Base-by-base conservation (phyloP, 2,113 vertebrate species). In the Ammospiza caudacuta region DNA sequence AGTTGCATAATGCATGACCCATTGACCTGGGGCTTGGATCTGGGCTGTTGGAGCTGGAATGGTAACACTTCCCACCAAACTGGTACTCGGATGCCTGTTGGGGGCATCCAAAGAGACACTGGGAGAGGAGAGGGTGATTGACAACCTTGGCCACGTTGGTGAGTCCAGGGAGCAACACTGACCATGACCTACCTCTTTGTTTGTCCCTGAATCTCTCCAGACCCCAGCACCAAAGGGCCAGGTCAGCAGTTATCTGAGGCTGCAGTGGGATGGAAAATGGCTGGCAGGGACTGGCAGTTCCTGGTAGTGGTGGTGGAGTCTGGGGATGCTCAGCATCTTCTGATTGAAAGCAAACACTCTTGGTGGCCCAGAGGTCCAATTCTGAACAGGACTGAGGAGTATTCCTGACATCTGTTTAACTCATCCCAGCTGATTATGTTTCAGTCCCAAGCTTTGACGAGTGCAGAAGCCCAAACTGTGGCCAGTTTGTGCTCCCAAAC, bases 241-340 rank as follows among this genome's bases (percentile, higher is more conserved):
- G 35, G 47, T 62, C 64, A 74, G 47, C 57, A 52, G 52, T n/a
- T 46, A 15, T 7, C 49, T 31, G 9, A 37, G 27, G 13, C 19
- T 1, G 1, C 7, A 31, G 5, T 37, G 39, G 57, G 23, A 17
- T 83, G 25, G 27, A 52, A 61, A 64, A n/a, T 0, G 1, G 3
- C 31, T 59, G 78, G 7, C 8, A 5, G 33, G 44, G 33, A 16
- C 24, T 4, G 2, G 44, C 46, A 77, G 27, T 22, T 74, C 1
- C 1, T 70, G 17, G 21, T 67, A 43, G 4, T 15, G 46, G 18
- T 70, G 44, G 35, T 33, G 41, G 64, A 15, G 20, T 33, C 33
- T 49, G 33, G 21, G 22, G 52, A 47, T 31, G 35, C 55, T 89
- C 43, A 46, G 20, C 44, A n/a, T 73, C 49, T 0, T 3, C 44